Conservation (phyloP, 2,888 invertebrate species). For the Leptarthrus brevirostris region DNA sequence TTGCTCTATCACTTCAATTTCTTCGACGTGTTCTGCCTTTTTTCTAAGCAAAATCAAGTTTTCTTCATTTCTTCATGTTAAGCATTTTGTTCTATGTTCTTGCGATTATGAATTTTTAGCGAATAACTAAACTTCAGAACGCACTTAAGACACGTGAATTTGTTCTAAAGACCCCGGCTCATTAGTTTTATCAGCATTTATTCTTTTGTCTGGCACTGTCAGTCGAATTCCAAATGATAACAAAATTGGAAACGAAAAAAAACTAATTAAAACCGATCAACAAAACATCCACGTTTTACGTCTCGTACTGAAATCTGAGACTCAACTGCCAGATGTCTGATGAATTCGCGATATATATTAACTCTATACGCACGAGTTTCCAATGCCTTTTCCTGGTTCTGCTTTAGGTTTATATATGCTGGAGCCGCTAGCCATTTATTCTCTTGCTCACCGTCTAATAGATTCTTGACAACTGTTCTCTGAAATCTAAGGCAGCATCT, state of each 20-base stretch:
- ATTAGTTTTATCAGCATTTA: too few relatives aligned
- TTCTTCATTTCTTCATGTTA: too few relatives aligned
- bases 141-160: neutral
- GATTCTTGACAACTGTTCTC: too few relatives aligned
- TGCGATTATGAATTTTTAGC: too few relatives aligned
- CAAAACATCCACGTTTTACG: constrained; percentile 38
- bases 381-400: constrained; percentile 32
- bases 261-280: constrained; percentile 30
- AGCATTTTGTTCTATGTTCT: too few relatives aligned
- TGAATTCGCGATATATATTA: constrained; percentile 12
- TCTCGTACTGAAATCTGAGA: constrained; percentile 47
- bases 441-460: too few relatives aligned
- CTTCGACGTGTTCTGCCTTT: too few relatives aligned
- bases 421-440: neutral
- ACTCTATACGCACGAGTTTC: constrained; percentile 23
- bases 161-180: neutral
- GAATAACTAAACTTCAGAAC: neutral
- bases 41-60: too few relatives aligned
- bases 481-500: too few relatives aligned
- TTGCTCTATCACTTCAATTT: too few relatives aligned
- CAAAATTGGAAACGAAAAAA: constrained; percentile 33
- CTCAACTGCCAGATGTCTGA: constrained; percentile 48
- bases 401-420: neutral
- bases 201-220: too few relatives aligned
- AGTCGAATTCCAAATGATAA: neutral